These are phyloP conservation scores for Eonycteris spelaea DNA, from an alignment of 2,113 vertebrate species.

Conservation along the genomic window DNA sequence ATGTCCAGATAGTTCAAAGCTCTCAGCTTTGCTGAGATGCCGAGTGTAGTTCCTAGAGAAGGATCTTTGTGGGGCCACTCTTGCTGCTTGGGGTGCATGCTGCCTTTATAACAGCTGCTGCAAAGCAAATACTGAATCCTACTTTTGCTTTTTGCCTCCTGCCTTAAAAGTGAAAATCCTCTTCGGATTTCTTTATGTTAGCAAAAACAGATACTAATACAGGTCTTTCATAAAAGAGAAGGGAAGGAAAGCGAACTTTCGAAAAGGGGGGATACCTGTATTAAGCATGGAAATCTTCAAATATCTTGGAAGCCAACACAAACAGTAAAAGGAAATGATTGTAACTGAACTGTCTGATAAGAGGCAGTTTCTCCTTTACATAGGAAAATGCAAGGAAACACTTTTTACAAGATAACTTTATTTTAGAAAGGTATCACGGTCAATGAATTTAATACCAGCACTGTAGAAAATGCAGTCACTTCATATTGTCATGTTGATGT, in stretches of 20 bases:
- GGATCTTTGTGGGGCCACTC: background rate
- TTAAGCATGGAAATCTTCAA: background rate
- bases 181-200: background rate
- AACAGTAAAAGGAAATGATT: background rate
- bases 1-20: background rate
- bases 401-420: background rate
- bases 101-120: background rate
- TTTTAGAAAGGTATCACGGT: background rate
- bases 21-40: background rate
- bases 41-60: background rate
- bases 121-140: background rate
- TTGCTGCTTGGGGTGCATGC: background rate
- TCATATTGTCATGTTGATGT: background rate
- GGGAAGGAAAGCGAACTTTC: background rate
- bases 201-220: background rate
- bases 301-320: background rate
- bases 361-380: background rate
- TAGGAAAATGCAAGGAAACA: background rate
- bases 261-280: background rate
- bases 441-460: background rate
- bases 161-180: background rate
- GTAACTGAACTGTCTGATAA: background rate
- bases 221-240: background rate
- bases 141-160: background rate
- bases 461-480: background rate